Evolutionary conservation across 2,113 vertebrate species (phyloP), one percentile per base, ranked within the genome.

Genomic region (Halcyon malimbica): DNA sequence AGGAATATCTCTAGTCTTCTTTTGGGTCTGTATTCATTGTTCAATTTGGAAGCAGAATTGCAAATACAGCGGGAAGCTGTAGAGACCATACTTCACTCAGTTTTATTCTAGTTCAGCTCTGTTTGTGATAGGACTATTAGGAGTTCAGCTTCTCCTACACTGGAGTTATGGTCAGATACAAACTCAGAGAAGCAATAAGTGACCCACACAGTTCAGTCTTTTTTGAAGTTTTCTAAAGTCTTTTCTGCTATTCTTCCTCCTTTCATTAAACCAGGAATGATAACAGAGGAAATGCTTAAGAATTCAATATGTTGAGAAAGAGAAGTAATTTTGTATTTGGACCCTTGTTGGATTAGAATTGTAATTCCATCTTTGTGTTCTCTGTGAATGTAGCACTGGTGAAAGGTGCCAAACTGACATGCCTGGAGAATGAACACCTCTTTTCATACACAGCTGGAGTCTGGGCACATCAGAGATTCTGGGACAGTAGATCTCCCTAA

Each of bases 331-430:
- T 77, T 86, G 10, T 87, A 35, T 64, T 82, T 84, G 16, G 7
- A 7, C 16, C 14, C 48, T 59, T 80, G 11, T 70, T 64, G 53
- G 6, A 31, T 81, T 46, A 54, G 31, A 92, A 73, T 54, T 59
- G 17, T 39, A 83, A 51, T 70, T 86, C 37, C 14, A 23, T 1
- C 0, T 67, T 88, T 68, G 21, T 51, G 56, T 91, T 53, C 41
- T 62, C 37, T 60, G 12, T 59, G 23, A 16, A 1, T 39, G 35
- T 60, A 73, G 41, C 20, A 54, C 33, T 64, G 79, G 46, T 74
- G 71, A 86, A 91, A 95, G 44, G 87, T 93, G 93, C 8, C 64
- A 95, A 90, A 90, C 70, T 76, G 41, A 67, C 39, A 74, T 16
- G 10, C 20, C 25, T 75, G 46, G 50, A 51, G 46, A 88, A 91